phyloP scores from a whole-genome alignment of 2,797 vertebrate genomes.

The Micrastur ruficollis region DNA sequence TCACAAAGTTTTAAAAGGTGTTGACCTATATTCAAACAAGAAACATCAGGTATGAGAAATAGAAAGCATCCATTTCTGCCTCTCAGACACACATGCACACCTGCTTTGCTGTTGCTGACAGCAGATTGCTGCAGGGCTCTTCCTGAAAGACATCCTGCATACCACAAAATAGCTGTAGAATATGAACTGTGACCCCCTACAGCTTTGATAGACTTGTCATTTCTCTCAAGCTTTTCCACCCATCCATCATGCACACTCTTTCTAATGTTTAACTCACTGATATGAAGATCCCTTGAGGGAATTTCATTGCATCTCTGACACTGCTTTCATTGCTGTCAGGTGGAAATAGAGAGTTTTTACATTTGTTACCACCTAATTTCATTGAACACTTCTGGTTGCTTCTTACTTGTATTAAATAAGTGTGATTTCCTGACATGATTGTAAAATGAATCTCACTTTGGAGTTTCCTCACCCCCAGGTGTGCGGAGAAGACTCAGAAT shows the following conservation, averaged over 20 bases:
- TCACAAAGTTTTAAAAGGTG: neutral
- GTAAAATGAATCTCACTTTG: neutral
- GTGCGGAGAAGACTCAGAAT: neutral
- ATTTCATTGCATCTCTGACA: slow-evolving; percentile 1
- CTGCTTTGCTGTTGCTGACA: neutral
- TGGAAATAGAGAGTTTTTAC: slow-evolving; percentile 15
- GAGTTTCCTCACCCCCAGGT: neutral
- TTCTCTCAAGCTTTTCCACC: slow-evolving; percentile 9
- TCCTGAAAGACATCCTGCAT: slow-evolving; percentile 35
- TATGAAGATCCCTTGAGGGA: neutral
- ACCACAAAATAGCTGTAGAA: neutral
- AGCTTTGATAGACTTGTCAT: slow-evolving; percentile 18
- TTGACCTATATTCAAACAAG: neutral
- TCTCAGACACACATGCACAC: neutral
- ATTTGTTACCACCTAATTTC: slow-evolving; percentile 25
- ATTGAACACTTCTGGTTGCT: neutral
- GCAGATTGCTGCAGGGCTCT: neutral
- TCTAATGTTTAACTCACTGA: neutral
- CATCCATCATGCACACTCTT: neutral
- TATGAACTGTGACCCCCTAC: slow-evolving; percentile 32
- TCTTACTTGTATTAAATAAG: neutral
- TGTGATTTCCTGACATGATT: neutral
- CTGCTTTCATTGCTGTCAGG: slow-evolving; percentile 45
- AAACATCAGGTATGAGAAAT: neutral
- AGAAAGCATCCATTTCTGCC: neutral